A percentile compares a stretch with the other conserved stretches of the same genome.
These are phyloP conservation scores for Limnephilus lunatus DNA, from an alignment of 2,888 invertebrate species.

Conservation along the genomic window DNA sequence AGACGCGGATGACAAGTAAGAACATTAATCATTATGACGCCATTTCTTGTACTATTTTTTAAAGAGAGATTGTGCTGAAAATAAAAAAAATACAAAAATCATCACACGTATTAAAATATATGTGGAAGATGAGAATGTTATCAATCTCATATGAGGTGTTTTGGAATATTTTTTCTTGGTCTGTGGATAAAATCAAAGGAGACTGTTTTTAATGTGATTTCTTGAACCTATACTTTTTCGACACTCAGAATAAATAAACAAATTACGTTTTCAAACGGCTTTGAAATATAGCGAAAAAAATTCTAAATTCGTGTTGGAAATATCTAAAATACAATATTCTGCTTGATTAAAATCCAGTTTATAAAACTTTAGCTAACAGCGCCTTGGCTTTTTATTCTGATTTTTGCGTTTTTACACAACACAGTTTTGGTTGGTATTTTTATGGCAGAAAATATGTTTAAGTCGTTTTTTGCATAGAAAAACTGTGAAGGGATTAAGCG, in stretches of 20 bases:
- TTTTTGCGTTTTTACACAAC: neutral
- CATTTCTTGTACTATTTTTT: constrained; percentile 5
- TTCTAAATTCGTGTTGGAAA: too few species aligned
- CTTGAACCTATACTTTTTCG: neutral
- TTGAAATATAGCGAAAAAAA: too few species aligned
- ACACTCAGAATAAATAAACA: neutral
- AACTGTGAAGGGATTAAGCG: constrained; percentile 2
- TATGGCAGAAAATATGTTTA: neutral
- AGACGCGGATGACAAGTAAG: constrained; percentile 17
- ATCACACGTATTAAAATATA: constrained; percentile 18
- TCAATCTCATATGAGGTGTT: neutral
- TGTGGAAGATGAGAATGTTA: neutral
- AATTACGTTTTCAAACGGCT: too few species aligned
- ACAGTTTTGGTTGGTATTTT: neutral
- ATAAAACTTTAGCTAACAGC: neutral
- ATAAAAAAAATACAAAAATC: neutral
- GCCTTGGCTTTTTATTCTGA: neutral
- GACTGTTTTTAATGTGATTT: neutral
- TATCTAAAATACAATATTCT: too few species aligned
- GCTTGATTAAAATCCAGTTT: neutral
- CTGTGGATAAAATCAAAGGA: neutral
- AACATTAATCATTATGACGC: constrained; percentile 43
- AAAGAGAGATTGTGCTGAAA: neutral
- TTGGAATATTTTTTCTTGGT: neutral
- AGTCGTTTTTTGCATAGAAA: neutral